Evolutionary conservation across 2,888 invertebrate species (phyloP), one percentile per base, ranked within the genome.

Genomic region (Drosophila anomelani): DNA sequence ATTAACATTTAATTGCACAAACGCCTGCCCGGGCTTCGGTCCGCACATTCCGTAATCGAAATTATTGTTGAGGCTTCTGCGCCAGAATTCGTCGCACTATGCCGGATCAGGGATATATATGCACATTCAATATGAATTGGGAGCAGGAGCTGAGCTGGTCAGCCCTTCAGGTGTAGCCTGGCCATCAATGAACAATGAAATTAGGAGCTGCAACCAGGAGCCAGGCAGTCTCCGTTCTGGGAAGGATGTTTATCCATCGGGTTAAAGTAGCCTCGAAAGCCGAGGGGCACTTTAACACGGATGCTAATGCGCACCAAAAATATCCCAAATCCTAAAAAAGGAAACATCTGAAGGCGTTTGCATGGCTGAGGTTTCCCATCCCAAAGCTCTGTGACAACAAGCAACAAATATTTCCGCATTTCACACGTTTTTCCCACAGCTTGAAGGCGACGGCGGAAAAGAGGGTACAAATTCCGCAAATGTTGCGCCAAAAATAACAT

Each of bases 1-100:
- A 88, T 85, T 88, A 85, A 84, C 77, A 76, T 89, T 84, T 79
- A 81, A 87, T 87, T 84, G 75, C 79, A 81, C 72, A 76, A 87
- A 77, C 63, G 75, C 76, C 74, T 67, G 61, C 67, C 67, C 69
- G 63, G 75, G 59, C 76, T 69, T 66, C 36, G 58, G 43, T 59
- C 64, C 70, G 44, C 70, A 56, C 61, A 63, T 72, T 70, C 62
- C 23, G 61, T 57, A 85, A 79, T 85, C 77, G 78, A 84, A 78
- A 77, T 81, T 76, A 76, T 78, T 78, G 89, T 79, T 77, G 46
- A 41, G 53, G 23, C 13, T 47, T 44, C 46, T 17, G 57, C 15
- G 15, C 47, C 56, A 55, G 56, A 55, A 53, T 53, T 51, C 56
- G 55, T 69, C 43, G 68, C 55, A 53, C 54, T 43, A 64, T 59